A percentile compares a stretch with the other conserved stretches of the same genome.
These are phyloP conservation scores for Hepsetus odoe DNA, from an alignment of 2,113 vertebrate species.

Conservation along the genomic window DNA sequence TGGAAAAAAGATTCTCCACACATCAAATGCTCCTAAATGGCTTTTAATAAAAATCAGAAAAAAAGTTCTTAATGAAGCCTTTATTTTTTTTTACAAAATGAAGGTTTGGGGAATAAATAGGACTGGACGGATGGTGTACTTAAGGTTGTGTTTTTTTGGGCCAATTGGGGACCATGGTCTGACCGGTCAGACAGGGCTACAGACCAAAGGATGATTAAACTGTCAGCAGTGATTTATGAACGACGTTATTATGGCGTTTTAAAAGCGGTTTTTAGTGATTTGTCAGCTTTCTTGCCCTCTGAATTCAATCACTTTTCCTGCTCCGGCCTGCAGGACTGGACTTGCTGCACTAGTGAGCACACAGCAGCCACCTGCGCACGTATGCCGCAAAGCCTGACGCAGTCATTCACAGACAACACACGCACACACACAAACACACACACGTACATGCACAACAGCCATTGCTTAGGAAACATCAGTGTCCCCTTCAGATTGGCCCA, in stretches of 20 bases:
- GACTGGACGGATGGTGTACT: conserved; percentile 35
- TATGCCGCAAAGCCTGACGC: conserved; percentile 41
- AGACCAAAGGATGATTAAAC: conserved; percentile 75
- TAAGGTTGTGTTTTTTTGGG: conserved; percentile 50
- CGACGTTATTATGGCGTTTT: conserved; percentile 63
- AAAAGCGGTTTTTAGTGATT: conserved; percentile 69
- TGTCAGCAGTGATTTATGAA: conserved; percentile 76
- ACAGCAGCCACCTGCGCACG: conserved; percentile 51
- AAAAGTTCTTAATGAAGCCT: neutral
- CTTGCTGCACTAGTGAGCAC: conserved; percentile 59
- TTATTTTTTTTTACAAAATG: neutral
- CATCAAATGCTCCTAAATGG: neutral
- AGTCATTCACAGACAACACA: conserved; percentile 34
- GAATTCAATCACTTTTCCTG: conserved; percentile 74
- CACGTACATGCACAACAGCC: neutral
- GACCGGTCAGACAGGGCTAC: conserved; percentile 56
- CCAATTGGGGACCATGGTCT: conserved; percentile 47
- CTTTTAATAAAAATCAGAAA: neutral
- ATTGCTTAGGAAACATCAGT: neutral
- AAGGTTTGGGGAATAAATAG: conserved; percentile 9
- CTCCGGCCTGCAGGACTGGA: conserved; percentile 58
- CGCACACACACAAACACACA: conserved; percentile 17
- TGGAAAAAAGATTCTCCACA: neutral
- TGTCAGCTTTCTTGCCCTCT: conserved; percentile 71
- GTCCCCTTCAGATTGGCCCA: neutral